Base-by-base conservation (phyloP, 2,113 vertebrate genomes). In the Alethe diademata region DNA sequence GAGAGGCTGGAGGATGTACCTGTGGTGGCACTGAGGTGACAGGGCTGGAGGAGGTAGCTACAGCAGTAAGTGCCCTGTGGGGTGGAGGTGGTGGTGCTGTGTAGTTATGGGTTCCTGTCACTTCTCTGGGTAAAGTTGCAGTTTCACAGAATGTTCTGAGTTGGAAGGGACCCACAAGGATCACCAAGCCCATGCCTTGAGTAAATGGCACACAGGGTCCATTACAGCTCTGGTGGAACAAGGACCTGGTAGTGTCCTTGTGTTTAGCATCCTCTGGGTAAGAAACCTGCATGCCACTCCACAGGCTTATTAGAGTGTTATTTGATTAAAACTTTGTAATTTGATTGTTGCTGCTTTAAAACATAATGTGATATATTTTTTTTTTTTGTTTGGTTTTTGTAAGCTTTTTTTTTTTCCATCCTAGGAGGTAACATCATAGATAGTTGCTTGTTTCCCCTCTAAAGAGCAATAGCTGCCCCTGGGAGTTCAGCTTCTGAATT, bases 1-100 rank as follows among this genome's bases (percentile, higher is more conserved):
- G 0, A 1, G 48, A n/a, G 12, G 6, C 1, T 0, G 5, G 17
- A 1, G 8, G 42, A 2, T 18, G 15, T 5, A 18, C 18, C 45
- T 35, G 11, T 1, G 2, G 9, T 25, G 3, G 10, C 9, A 24
- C 24, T 22, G 33, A 8, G 20, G 9, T 33, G 36, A 0, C 0
- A 1, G 36, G 9, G 3, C 1, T 1, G 8, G 36, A 2, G 40
- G 24, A 25, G 26, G 50, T 51, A 18, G 17, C 62, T 33, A 28
- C 48, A 79, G 40, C 9, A 28, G 31, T 3, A 13, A 1, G 18
- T 4, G 6, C 65, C 35, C 7, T 8, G 8, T 2, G 5, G 2
- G 6, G 38, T 33, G 53, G 36, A 42, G 33, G 19, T 6, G 58
- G 11, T 6, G 61, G 2, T 9, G 6, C 9, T 38, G 29, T 38